Evolutionary conservation across 2,113 vertebrate species (phyloP).

Genomic region (Ictalurus furcatus): DNA sequence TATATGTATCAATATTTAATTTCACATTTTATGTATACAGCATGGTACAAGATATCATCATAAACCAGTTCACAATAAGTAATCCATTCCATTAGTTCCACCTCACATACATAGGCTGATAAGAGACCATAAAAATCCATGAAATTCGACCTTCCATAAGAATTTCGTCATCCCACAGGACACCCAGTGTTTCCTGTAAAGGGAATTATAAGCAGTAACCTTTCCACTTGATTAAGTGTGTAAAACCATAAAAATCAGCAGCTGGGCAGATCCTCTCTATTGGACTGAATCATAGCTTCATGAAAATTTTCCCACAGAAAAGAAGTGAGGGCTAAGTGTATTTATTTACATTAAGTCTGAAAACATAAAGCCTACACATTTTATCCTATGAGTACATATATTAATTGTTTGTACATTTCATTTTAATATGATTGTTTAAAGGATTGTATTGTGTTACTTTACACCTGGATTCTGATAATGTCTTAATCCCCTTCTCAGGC

Average conservation of each 20-base stretch:
- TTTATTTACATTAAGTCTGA: neutral
- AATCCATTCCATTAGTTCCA: constrained; percentile 14
- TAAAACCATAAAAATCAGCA: constrained; percentile 16
- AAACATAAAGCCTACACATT: neutral
- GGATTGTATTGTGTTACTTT: neutral
- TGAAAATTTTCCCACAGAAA: constrained; percentile 11
- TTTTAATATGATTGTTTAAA: neutral
- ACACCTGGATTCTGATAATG: neutral
- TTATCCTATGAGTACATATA: neutral
- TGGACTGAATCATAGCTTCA: constrained; percentile 23
- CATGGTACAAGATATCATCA: neutral
- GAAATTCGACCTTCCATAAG: constrained; percentile 20
- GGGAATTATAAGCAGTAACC: constrained; percentile 28
- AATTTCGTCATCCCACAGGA: constrained; percentile 33
- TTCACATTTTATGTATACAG: neutral
- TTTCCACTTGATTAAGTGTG: constrained; percentile 21
- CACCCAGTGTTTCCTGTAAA: constrained; percentile 13
- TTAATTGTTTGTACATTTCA: neutral
- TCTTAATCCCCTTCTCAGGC: neutral
- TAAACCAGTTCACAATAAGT: constrained; percentile 10
- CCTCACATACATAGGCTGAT: constrained; percentile 9
- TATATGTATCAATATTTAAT: neutral
- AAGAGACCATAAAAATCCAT: constrained; percentile 15
- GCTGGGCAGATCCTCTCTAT: constrained; percentile 16
- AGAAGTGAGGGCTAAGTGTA: neutral